phyloP scores from a whole-genome alignment of 2,888 invertebrate species.

The Drosophila sordidula region DNA sequence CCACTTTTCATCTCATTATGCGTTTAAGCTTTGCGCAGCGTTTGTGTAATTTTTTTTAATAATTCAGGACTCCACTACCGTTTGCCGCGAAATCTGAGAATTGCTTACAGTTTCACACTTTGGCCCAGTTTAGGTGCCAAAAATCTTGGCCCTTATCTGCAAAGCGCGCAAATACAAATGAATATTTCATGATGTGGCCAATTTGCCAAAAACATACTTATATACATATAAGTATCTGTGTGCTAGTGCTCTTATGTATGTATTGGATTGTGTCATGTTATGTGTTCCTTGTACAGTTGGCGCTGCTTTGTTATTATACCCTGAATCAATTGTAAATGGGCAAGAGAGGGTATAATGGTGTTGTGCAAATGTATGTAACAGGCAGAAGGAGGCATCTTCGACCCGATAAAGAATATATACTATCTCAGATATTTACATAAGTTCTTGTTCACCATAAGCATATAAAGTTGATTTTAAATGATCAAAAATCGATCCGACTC shows the following conservation, averaged over 20 bases:
- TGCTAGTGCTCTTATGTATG: not conserved
- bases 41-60: slow-evolving; percentile 43
- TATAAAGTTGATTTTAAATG: no score
- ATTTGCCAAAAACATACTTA: slow-evolving; percentile 36
- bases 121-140: slow-evolving; percentile 45
- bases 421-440: no score
- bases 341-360: not conserved
- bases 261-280: slow-evolving; percentile 17
- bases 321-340: not conserved
- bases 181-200: slow-evolving; percentile 61
- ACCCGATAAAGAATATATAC: no score
- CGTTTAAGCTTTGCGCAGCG: slow-evolving; percentile 26
- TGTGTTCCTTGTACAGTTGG: slow-evolving; percentile 27
- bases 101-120: slow-evolving; percentile 64
- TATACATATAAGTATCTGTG: slow-evolving; percentile 6
- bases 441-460: no score
- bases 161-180: slow-evolving; percentile 54
- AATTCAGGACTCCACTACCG: slow-evolving; percentile 54
- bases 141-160: slow-evolving; percentile 51
- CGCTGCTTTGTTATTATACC: slow-evolving; percentile 1
- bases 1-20: slow-evolving; percentile 34
- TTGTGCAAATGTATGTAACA: no score
- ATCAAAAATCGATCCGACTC: no score
- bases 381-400: not conserved
- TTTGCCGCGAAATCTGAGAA: slow-evolving; percentile 56